Evolutionary conservation across 2,113 vertebrate species (phyloP), one percentile per base, ranked within the genome.

Genomic region (Sturnus vulgaris): DNA sequence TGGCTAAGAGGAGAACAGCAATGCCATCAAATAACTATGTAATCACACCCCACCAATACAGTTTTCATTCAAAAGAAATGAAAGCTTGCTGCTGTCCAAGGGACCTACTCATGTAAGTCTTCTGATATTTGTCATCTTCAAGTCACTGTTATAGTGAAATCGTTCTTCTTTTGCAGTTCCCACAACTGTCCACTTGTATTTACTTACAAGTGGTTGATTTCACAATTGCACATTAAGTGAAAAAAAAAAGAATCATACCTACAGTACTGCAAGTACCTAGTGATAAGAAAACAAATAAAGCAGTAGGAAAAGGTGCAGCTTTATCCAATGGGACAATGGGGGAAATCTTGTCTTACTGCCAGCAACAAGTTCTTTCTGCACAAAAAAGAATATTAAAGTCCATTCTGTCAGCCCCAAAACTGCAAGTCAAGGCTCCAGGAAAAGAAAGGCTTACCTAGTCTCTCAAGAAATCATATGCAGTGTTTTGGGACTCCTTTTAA

Each of bases 211-310:
- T 47, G 28, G 52, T 83, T 81, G 71, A 92, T 47, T 95, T 90
- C 86, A 90, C 64, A 92, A 63, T 6, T 56, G 40, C 19, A 64
- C 1, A 0, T 31, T 68, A 88, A 72, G 12, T 61, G 30, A 64
- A 44, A 57, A 61, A 73, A 61, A 42, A 42, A 42, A 42, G 59
- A 61, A 39, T 13, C 44, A 27, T 66, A 77, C 42, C 71, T 86
- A 53, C n/a, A 61, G 82, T 49, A 88, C 68, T 83, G 63, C n/a
- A 92, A 84, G 83, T 70, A 77, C 52, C 30, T 10, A 42, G 11
- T 33, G 68, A 96, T 86, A 94, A 83, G 72, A 92, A 93, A 90
- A 77, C 64, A 90, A 94, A 91, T 13, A 90, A 65, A 91, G 47
- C 72, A 63, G 49, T 2, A 92, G 68, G 84, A 92, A 92, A 85